phyloP scores from a whole-genome alignment of 1,140 invertebrate genomes.

The Hydropsyche tenuis region DNA sequence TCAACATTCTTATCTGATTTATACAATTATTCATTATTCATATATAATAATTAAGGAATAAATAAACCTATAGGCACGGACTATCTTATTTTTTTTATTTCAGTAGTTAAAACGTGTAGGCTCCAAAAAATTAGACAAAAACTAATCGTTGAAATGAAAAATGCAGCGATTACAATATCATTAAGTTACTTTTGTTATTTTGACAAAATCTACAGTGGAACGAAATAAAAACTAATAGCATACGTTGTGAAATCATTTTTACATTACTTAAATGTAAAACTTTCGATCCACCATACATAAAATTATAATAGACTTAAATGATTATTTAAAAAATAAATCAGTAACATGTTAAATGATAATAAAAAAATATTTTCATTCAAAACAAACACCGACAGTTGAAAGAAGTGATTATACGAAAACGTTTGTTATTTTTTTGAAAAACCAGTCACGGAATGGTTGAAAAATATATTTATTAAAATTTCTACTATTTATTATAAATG shows the following conservation, averaged over 20 bases:
- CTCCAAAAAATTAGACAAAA: slow-evolving; percentile 37
- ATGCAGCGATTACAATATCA: slow-evolving; percentile 42
- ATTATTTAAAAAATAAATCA: neutral
- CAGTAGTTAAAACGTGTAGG: slow-evolving; percentile 41
- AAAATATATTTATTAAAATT: slow-evolving; percentile 36
- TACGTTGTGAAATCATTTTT: too few relatives aligned
- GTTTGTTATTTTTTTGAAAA: slow-evolving; percentile 20
- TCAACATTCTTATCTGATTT: slow-evolving; percentile 22
- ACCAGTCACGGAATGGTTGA: slow-evolving; percentile 49
- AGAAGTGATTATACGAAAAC: neutral
- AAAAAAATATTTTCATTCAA: neutral
- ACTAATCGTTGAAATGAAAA: slow-evolving; percentile 40
- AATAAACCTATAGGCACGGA: slow-evolving; percentile 50
- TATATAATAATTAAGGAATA: slow-evolving; percentile 46
- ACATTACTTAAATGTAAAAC: too few relatives aligned
- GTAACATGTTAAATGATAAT: neutral
- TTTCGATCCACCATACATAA: too few relatives aligned
- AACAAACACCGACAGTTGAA: neutral
- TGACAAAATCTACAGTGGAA: too few relatives aligned
- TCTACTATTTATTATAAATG: slow-evolving; percentile 48
- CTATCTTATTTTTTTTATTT: slow-evolving; percentile 44
- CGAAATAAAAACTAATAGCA: too few relatives aligned
- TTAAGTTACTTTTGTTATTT: too few relatives aligned
- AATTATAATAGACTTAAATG: neutral
- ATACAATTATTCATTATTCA: slow-evolving; percentile 2